phyloP scores from a whole-genome alignment of 2,797 vertebrate species.

The Galaxias olidus region DNA sequence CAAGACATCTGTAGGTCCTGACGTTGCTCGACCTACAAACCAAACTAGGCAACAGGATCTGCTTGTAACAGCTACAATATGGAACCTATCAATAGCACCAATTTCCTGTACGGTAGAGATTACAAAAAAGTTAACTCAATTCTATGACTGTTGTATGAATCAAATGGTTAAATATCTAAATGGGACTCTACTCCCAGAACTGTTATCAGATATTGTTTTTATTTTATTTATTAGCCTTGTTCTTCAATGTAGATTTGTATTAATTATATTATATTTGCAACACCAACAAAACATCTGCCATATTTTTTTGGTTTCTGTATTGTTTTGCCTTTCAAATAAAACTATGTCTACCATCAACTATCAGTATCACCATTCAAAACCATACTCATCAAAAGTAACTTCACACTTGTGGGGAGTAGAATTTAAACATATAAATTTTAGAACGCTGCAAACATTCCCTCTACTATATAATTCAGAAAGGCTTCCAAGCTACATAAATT shows the following conservation, averaged over 20 bases:
- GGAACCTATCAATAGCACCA: slow-evolving; percentile 73
- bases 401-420: slow-evolving; percentile 69
- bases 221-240: slow-evolving; percentile 29
- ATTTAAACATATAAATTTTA: slow-evolving; percentile 36
- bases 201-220: slow-evolving; percentile 15
- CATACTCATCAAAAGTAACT: slow-evolving; percentile 78
- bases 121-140: slow-evolving; percentile 49
- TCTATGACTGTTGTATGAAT: slow-evolving; percentile 55
- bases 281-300: slow-evolving; percentile 54
- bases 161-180: slow-evolving; percentile 41
- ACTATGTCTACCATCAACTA: slow-evolving; percentile 68
- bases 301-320: slow-evolving; percentile 36
- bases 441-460: slow-evolving; percentile 79
- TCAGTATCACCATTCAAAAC: slow-evolving; percentile 69
- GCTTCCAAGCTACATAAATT: slow-evolving; percentile 68
- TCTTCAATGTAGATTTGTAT: slow-evolving; percentile 50
- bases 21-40: slow-evolving; percentile 65
- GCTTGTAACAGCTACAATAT: slow-evolving; percentile 73
- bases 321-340: slow-evolving; percentile 78
- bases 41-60: slow-evolving; percentile 67
- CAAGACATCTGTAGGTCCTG: slow-evolving; percentile 51
- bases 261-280: slow-evolving; percentile 52
- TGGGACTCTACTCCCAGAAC: slow-evolving; percentile 42
- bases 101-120: slow-evolving; percentile 62
- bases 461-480: slow-evolving; percentile 79